Conservation (phyloP, 2,888 invertebrate species). For the Opisthograptis luteolata region DNA sequence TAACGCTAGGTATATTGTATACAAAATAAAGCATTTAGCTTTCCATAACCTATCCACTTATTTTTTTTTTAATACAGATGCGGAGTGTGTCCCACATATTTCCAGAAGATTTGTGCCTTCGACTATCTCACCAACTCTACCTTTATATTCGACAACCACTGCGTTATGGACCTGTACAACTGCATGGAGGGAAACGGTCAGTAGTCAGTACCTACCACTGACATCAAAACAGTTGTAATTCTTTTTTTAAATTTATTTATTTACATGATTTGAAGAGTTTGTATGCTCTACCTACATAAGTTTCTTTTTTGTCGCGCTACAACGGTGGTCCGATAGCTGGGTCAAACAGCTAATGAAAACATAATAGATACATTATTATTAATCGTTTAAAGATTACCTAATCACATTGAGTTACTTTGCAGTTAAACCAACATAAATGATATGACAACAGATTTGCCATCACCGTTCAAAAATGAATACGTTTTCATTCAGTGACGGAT, state of each 20-base stretch:
- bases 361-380: constrained; percentile 1
- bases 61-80: constrained; percentile 53
- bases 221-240: no score
- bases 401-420: background rate
- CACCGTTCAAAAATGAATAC: no score
- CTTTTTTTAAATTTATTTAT: no score
- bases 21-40: background rate
- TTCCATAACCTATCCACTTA: no score
- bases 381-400: no score
- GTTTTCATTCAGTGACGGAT: no score
- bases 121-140: constrained; percentile 55
- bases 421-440: no score
- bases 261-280: no score
- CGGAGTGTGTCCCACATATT: constrained; percentile 74
- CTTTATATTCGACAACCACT: constrained; percentile 74
- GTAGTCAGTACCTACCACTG: no score
- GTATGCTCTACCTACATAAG: no score
- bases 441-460: no score
- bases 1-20: no score
- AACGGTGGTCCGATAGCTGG: constrained; percentile 9
- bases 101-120: constrained; percentile 72
- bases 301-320: background rate
- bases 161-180: constrained; percentile 76
- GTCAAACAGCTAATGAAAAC: constrained; percentile 6
- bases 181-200: constrained; percentile 67